Evolutionary conservation across 2,797 vertebrate genomes (phyloP).

Genomic region (Pristis pectinata): DNA sequence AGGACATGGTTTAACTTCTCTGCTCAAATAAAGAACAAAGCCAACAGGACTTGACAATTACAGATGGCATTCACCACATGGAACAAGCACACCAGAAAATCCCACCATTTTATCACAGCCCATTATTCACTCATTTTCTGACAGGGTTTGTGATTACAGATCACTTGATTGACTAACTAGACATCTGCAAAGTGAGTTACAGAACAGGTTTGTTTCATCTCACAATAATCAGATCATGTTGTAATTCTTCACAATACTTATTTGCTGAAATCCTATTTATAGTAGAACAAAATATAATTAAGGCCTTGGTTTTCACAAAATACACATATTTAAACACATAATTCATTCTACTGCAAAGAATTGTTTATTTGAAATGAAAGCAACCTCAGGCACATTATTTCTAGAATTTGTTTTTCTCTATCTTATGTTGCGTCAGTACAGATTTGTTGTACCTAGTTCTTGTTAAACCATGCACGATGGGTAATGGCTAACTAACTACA

Average conservation of each 20-base stretch:
- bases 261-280: constrained; percentile 7
- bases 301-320: not conserved
- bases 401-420: not conserved
- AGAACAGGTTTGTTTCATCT: constrained; percentile 49
- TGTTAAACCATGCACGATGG: not conserved
- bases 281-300: constrained; percentile 18
- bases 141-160: constrained; percentile 95
- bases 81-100: constrained; percentile 62
- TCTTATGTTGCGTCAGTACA: not conserved
- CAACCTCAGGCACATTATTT: not conserved
- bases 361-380: not conserved
- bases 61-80: constrained; percentile 50
- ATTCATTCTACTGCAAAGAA: not conserved
- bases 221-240: constrained; percentile 18
- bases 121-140: constrained; percentile 93
- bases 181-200: constrained; percentile 87
- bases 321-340: not conserved
- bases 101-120: constrained; percentile 75
- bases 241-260: constrained; percentile 25
- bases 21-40: constrained; percentile 34
- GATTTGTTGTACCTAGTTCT: not conserved
- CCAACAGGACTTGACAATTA: constrained; percentile 35
- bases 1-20: constrained; percentile 14
- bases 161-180: constrained; percentile 98
- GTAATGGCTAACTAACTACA: not conserved